Conservation (phyloP, 2,888 invertebrate genomes). For the Lasiommata megera region DNA sequence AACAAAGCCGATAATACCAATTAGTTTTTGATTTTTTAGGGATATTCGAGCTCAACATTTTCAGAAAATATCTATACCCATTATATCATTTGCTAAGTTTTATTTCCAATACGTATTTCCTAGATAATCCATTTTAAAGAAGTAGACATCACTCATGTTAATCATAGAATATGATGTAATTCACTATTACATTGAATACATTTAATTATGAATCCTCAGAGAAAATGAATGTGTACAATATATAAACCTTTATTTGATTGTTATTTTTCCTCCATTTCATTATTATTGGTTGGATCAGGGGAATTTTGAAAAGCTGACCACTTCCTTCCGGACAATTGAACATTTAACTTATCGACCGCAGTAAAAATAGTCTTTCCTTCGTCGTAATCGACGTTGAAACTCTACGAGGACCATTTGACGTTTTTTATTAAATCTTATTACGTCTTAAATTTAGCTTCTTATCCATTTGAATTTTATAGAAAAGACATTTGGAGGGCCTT, state of each 20-base stretch:
- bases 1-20: no score
- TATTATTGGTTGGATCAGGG: slow-evolving; percentile 39
- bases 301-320: slow-evolving; percentile 42
- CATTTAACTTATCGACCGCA: slow-evolving; percentile 54
- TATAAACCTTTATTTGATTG: slow-evolving; percentile 35
- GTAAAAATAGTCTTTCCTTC: slow-evolving; percentile 58
- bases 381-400: slow-evolving; percentile 43
- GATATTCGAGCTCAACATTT: no score
- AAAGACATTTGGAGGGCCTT: no score
- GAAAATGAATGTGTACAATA: neutral
- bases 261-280: slow-evolving; percentile 35
- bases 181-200: no score
- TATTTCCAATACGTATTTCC: no score
- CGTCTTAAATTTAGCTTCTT: slow-evolving; percentile 11
- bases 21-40: no score
- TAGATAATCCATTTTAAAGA: no score
- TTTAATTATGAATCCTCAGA: neutral
- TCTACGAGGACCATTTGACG: slow-evolving; percentile 28
- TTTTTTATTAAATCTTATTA: slow-evolving; percentile 29
- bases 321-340: slow-evolving; percentile 70
- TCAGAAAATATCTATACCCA: no score
- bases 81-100: no score
- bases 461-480: no score
- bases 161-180: no score
- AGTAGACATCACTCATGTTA: no score